These are phyloP conservation scores for Diceros bicornis DNA, from an alignment of 2,797 vertebrate species.

Conservation along the genomic window DNA sequence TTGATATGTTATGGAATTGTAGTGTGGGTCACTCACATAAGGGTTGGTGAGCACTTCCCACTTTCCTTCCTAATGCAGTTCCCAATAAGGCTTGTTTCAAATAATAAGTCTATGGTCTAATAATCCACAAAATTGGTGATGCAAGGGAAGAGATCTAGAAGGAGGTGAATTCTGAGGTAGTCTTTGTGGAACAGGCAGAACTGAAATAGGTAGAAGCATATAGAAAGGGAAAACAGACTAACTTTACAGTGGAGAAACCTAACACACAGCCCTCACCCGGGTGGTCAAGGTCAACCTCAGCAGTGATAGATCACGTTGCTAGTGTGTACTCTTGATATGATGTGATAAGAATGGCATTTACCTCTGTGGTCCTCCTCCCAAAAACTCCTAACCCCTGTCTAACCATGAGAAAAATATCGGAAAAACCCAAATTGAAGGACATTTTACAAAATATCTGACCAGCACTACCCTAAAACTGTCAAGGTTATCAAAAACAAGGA, in stretches of 20 bases:
- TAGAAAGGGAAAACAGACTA: neutral
- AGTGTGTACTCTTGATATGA: accelerated
- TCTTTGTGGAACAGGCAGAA: neutral
- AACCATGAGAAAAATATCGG: neutral
- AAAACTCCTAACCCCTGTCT: neutral
- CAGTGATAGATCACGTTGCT: neutral
- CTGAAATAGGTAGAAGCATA: neutral
- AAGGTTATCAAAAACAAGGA: neutral
- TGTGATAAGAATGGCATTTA: accelerated
- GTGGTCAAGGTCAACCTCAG: neutral
- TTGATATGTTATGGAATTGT: neutral
- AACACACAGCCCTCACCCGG: neutral
- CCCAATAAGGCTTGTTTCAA: neutral
- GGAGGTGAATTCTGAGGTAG: neutral
- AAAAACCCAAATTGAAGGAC: neutral
- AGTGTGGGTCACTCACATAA: neutral
- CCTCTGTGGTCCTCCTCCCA: neutral
- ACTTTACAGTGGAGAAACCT: neutral
- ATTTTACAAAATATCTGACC: neutral
- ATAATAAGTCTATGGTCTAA: neutral
- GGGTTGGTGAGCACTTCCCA: neutral
- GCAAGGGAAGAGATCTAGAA: neutral
- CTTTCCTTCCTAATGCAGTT: neutral
- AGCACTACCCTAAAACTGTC: neutral
- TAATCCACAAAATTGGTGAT: neutral